Conservation (phyloP, 1,140 invertebrate genomes). For the Cotesia chilonis region DNA sequence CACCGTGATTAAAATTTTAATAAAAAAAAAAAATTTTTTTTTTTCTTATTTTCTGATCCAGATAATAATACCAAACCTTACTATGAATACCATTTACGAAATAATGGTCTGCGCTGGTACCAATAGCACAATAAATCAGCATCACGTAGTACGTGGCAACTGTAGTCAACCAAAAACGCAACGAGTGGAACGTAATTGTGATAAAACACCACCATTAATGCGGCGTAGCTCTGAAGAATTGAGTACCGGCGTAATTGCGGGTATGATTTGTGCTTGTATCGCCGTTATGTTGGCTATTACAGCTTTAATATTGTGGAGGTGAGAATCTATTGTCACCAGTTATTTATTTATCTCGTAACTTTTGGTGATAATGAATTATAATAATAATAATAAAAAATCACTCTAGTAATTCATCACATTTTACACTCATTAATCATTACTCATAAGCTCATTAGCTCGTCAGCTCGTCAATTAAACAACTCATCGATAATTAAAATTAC, state of each 20-base stretch:
- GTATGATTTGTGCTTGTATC: constrained; percentile 77
- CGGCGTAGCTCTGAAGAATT: constrained; percentile 71
- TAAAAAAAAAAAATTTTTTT: constrained; percentile 5
- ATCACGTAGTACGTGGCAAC: constrained; percentile 73
- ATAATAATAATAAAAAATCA: no score
- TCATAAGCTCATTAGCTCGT: no score
- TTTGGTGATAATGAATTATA: no score
- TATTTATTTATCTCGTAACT: neutral
- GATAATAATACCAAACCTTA: constrained; percentile 78
- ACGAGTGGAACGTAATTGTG: constrained; percentile 74
- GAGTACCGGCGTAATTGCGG: constrained; percentile 77
- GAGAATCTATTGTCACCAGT: constrained; percentile 54
- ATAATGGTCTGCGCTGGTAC: constrained; percentile 78
- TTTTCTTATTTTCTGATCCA: constrained; percentile 58
- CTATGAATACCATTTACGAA: constrained; percentile 78
- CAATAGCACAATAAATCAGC: constrained; percentile 72
- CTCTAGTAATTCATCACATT: no score
- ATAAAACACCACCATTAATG: constrained; percentile 69
- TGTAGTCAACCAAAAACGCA: constrained; percentile 73
- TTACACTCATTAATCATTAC: no score
- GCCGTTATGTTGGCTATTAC: constrained; percentile 76
- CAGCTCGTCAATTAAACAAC: no score
- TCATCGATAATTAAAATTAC: no score
- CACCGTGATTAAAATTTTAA: constrained; percentile 7
- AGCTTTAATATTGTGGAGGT: constrained; percentile 82